These are phyloP conservation scores for Lacerta bilineata DNA, from an alignment of 2,797 vertebrate species.

Conservation along the genomic window DNA sequence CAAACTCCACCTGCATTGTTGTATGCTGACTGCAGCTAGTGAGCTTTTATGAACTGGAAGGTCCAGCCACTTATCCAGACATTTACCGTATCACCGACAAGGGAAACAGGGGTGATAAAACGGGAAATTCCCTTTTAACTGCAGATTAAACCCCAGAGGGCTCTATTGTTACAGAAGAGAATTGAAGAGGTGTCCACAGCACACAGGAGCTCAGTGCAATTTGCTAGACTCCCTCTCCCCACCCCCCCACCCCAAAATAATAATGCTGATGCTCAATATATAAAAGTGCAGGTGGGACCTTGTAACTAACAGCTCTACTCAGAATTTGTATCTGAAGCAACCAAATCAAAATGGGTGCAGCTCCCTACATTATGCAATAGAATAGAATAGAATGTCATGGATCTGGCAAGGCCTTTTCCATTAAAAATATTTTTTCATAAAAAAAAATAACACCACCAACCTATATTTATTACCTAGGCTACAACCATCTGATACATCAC, in stretches of 20 bases:
- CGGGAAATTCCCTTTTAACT: neutral
- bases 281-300: neutral
- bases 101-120: slow-evolving; percentile 22
- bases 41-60: neutral
- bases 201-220: slow-evolving; percentile 4
- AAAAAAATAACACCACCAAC: neutral
- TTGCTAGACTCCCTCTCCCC: rapidly evolving
- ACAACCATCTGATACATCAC: no score
- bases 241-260: neutral
- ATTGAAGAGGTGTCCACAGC: slow-evolving; percentile 21
- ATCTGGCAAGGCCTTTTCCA: slow-evolving; percentile 13
- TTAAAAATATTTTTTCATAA: neutral
- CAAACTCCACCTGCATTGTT: slow-evolving; percentile 26
- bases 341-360: slow-evolving; percentile 43
- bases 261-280: neutral
- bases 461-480: rapidly evolving
- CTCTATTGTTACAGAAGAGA: neutral
- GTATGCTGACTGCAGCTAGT: slow-evolving; percentile 1
- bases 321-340: neutral
- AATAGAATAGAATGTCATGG: slow-evolving; percentile 30
- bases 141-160: slow-evolving; percentile 32
- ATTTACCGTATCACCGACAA: slow-evolving; percentile 10
- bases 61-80: neutral
- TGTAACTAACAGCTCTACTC: neutral
- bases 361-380: slow-evolving; percentile 28